Conservation (phyloP, 1,140 invertebrate genomes). For the Linepithema humile region DNA sequence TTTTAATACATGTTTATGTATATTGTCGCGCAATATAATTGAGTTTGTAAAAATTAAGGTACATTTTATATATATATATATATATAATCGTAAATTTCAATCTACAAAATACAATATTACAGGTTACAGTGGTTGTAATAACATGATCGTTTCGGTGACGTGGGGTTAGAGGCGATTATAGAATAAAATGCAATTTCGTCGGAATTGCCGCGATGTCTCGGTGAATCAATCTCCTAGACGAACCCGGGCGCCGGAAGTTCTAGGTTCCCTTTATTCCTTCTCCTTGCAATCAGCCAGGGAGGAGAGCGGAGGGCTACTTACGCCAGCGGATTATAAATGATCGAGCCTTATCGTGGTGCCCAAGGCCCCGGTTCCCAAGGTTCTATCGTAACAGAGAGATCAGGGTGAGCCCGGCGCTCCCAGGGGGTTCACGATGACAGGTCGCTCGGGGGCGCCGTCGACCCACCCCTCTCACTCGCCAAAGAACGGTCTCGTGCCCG, state of each 20-base stretch:
- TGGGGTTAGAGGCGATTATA: conserved; percentile 10
- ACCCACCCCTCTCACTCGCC: conserved; percentile 29
- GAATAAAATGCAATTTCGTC: conserved; percentile 51
- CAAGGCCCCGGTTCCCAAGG: conserved; percentile 71
- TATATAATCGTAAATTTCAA: neutral
- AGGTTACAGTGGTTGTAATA: neutral
- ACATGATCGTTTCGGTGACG: neutral
- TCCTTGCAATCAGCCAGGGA: conserved; percentile 60
- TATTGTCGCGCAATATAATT: too few relatives aligned
- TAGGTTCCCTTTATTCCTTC: conserved; percentile 67
- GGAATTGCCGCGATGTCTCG: conserved; percentile 55
- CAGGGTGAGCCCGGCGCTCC: conserved; percentile 72
- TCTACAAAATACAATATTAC: neutral
- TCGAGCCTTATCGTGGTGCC: conserved; percentile 75
- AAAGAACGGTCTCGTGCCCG: conserved; percentile 62
- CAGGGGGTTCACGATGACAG: conserved; percentile 78
- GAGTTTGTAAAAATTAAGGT: neutral
- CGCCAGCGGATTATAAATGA: conserved; percentile 78
- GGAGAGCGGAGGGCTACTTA: conserved; percentile 68
- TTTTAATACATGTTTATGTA: neutral
- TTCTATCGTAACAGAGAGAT: conserved; percentile 77
- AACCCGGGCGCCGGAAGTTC: conserved; percentile 60
- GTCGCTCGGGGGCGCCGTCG: conserved; percentile 68
- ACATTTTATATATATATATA: too few relatives aligned
- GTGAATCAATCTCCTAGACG: conserved; percentile 57